Conservation (phyloP, 1,140 invertebrate species). For the Procambarus virginalis region DNA sequence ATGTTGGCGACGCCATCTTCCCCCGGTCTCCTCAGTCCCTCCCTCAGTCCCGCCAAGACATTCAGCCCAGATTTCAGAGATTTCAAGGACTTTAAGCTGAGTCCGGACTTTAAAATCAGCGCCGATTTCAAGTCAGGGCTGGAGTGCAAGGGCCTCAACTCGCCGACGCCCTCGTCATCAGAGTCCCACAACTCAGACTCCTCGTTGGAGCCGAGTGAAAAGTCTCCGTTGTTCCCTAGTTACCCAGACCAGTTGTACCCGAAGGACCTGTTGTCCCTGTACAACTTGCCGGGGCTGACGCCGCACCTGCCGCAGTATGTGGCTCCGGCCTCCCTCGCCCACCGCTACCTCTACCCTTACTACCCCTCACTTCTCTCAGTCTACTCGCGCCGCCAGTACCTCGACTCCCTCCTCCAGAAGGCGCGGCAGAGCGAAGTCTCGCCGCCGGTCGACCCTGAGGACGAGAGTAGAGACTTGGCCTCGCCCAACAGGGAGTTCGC, state of each 20-base stretch:
- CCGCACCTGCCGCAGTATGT: constrained; percentile 52
- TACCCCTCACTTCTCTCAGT: constrained; percentile 71
- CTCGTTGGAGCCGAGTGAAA: constrained; percentile 79
- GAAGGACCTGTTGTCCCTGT: constrained; percentile 52
- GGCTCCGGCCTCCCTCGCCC: constrained; percentile 41
- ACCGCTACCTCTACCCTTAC: constrained; percentile 68
- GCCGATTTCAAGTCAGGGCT: constrained; percentile 54
- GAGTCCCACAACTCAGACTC: constrained; percentile 86
- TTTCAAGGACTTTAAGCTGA: constrained; percentile 77
- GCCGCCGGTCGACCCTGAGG: constrained; percentile 26
- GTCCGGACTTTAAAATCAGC: constrained; percentile 30
- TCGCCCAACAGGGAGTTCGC: constrained; percentile 42
- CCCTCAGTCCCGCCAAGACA: constrained; percentile 10
- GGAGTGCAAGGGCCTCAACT: constrained; percentile 80
- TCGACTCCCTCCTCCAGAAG: constrained; percentile 81
- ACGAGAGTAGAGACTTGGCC: constrained; percentile 18
- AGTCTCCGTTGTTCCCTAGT: constrained; percentile 71
- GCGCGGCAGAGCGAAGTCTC: constrained; percentile 26
- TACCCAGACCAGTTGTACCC: constrained; percentile 58
- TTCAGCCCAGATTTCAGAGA: constrained; percentile 43
- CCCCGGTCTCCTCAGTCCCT: constrained; percentile 53
- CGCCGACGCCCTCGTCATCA: constrained; percentile 83
- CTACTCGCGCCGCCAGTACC: constrained; percentile 81
- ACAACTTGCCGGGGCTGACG: constrained; percentile 38
- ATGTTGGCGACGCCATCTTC: constrained; percentile 33